These are phyloP conservation scores for Holcopasites calliopsidis DNA, from an alignment of 1,140 invertebrate genomes.

Conservation along the genomic window DNA sequence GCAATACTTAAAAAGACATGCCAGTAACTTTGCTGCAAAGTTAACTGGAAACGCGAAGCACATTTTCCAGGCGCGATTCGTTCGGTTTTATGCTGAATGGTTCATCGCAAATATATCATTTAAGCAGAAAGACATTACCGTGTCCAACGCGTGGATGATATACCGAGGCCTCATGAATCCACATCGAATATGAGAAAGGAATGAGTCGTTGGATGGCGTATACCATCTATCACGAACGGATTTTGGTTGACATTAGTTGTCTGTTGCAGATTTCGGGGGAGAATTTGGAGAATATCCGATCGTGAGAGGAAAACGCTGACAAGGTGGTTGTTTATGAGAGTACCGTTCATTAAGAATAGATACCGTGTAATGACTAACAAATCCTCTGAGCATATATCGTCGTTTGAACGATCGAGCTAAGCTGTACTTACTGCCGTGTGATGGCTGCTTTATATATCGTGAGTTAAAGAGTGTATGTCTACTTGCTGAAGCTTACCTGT, in stretches of 20 bases:
- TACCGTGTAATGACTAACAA: conserved; percentile 51
- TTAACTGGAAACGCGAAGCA: too few relatives aligned
- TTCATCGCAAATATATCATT: conserved; percentile 30
- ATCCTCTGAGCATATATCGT: conserved; percentile 28
- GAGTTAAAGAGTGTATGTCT: background rate
- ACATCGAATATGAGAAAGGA: conserved; percentile 28
- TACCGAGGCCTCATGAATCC: conserved; percentile 7
- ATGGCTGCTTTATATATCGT: background rate
- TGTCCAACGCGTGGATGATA: conserved; percentile 14
- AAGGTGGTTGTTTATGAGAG: conserved; percentile 12
- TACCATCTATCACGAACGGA: conserved; percentile 21
- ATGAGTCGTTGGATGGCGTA: background rate
- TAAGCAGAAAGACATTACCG: conserved; percentile 33
- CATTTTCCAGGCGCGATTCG: background rate
- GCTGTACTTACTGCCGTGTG: background rate
- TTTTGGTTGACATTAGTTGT: conserved; percentile 16
- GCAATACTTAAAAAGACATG: too few relatives aligned
- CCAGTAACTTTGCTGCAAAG: too few relatives aligned
- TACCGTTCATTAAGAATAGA: conserved; percentile 51
- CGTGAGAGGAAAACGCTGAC: conserved; percentile 48
- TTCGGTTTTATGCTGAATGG: background rate
- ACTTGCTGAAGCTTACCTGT: conserved; percentile 23
- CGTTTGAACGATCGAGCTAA: conserved; percentile 27
- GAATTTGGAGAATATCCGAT: conserved; percentile 29
- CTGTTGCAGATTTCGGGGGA: background rate